phyloP scores from a whole-genome alignment of 2,888 invertebrate species.

The Drosophila pseudotakahashii region DNA sequence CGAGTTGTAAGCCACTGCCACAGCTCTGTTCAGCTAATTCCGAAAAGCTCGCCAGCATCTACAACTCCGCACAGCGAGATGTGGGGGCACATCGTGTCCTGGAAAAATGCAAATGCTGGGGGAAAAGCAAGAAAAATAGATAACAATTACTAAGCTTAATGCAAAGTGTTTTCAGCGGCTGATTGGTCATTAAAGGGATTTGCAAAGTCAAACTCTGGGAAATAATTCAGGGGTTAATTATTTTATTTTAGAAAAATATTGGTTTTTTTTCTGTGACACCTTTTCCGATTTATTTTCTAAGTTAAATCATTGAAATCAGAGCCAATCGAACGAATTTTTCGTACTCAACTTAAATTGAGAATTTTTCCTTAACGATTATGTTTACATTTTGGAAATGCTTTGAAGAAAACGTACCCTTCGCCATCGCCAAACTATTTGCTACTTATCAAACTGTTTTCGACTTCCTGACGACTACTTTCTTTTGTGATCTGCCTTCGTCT shows the following conservation, averaged over 20 bases:
- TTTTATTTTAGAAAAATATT: background rate
- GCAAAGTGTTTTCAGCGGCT: conserved; percentile 53
- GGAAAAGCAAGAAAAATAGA: conserved; percentile 43
- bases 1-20: conserved; percentile 45
- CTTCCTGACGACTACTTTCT: background rate
- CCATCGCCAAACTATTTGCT: conserved; percentile 15
- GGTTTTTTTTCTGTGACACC: too few species aligned
- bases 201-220: background rate
- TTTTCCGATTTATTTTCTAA: too few species aligned
- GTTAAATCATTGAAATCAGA: too few species aligned
- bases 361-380: too few species aligned
- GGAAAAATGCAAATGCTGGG: conserved; percentile 40
- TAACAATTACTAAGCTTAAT: conserved; percentile 46
- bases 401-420: background rate
- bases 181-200: conserved; percentile 26
- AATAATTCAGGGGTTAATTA: background rate
- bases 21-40: conserved; percentile 57
- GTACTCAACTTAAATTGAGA: too few species aligned
- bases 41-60: conserved; percentile 32
- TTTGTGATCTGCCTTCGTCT: background rate
- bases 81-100: conserved; percentile 30
- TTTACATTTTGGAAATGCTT: background rate
- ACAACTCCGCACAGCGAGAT: conserved; percentile 33
- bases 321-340: too few species aligned
- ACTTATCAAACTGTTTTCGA: conserved; percentile 35